Conservation (phyloP, 2,797 vertebrate genomes). For the Bradypodion ventrale region DNA sequence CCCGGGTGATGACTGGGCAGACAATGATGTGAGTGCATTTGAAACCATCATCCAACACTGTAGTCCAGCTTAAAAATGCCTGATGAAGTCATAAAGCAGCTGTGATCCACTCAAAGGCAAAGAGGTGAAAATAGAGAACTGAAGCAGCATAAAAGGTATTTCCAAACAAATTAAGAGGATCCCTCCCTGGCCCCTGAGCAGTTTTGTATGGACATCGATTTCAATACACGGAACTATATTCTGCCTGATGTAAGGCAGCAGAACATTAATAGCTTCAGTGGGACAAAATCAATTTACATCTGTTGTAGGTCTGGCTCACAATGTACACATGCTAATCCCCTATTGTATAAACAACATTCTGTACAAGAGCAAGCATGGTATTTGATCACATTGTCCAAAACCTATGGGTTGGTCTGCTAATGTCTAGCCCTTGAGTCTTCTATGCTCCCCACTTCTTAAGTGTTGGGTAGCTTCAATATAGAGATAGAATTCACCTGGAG, state of each 20-base stretch:
- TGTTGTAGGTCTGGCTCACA: fast-evolving
- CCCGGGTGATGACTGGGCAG: neutral
- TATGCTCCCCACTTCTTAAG: neutral
- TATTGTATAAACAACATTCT: constrained; percentile 23
- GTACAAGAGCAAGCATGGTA: neutral
- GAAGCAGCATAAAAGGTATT: constrained; percentile 19
- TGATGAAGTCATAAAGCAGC: constrained; percentile 19
- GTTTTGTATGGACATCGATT: constrained; percentile 26
- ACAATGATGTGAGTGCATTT: neutral
- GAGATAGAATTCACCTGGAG: constrained; percentile 25
- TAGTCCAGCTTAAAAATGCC: constrained; percentile 28
- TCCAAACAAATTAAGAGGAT: neutral
- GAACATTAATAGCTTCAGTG: neutral
- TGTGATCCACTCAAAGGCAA: neutral
- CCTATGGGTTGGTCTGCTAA: constrained; percentile 7
- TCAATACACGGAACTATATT: constrained; percentile 20
- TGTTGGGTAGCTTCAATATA: neutral
- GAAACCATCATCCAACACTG: neutral
- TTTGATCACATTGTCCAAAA: neutral
- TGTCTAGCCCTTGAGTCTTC: neutral
- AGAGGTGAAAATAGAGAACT: constrained; percentile 38
- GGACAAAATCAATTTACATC: neutral
- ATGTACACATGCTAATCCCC: constrained; percentile 26
- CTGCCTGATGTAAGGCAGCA: constrained; percentile 9
- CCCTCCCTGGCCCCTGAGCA: neutral